phyloP scores from a whole-genome alignment of 2,888 invertebrate genomes.

The Pegoplata infirma region DNA sequence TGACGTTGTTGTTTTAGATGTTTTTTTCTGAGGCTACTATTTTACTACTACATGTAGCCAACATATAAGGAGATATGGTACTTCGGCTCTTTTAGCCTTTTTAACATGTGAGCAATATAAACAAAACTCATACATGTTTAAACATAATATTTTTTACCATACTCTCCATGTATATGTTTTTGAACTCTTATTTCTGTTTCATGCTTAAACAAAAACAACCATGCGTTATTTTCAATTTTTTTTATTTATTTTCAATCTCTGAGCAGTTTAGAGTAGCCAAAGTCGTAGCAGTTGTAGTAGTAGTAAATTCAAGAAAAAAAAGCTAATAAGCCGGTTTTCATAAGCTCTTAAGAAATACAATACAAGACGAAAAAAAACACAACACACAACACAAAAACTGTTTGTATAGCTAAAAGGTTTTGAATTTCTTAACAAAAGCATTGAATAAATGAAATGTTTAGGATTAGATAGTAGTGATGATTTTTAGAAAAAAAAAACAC shows the following conservation, averaged over 20 bases:
- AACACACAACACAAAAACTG: conserved; percentile 40
- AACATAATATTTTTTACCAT: conserved; percentile 26
- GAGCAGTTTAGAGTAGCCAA: conserved; percentile 64
- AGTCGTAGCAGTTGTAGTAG: conserved; percentile 23
- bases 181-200: not conserved
- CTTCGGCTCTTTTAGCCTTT: not conserved
- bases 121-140: conserved; percentile 22
- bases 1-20: not conserved
- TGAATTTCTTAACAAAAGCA: conserved; percentile 59
- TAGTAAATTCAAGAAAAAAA: conserved; percentile 66
- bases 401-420: conserved; percentile 58
- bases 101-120: conserved; percentile 28
- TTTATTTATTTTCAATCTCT: not conserved
- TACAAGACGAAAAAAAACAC: conserved; percentile 15
- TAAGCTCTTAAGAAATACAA: conserved; percentile 56
- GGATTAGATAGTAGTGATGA: conserved; percentile 62
- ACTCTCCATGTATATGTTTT: not conserved
- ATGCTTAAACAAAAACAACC: not conserved
- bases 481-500: conserved; percentile 44
- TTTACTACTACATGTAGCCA: not conserved
- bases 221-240: not conserved
- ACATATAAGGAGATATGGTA: too few relatives aligned
- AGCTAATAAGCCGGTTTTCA: conserved; percentile 66
- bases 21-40: not conserved
- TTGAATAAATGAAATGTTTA: conserved; percentile 58